These are phyloP conservation scores for Apamea monoglypha DNA, from an alignment of 2,888 invertebrate genomes.

Conservation along the genomic window DNA sequence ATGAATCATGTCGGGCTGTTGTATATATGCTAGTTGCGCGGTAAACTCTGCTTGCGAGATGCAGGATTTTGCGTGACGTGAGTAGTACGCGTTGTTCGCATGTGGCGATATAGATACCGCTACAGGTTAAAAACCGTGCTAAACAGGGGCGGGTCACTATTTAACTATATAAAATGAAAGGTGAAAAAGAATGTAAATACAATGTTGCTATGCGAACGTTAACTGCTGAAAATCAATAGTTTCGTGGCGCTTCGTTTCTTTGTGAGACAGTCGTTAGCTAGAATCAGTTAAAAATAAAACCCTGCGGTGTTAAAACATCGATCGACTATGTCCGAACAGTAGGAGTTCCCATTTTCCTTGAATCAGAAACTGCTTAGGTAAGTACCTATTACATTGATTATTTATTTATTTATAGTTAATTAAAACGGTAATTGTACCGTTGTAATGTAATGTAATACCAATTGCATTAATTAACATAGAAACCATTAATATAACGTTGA, in stretches of 20 bases:
- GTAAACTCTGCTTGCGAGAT: too few relatives aligned
- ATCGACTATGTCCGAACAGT: neutral
- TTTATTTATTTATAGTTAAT: too few relatives aligned
- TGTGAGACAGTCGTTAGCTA: constrained; percentile 8
- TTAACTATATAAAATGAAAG: neutral
- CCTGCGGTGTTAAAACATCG: constrained; percentile 1
- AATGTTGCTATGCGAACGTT: neutral
- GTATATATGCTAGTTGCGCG: too few relatives aligned
- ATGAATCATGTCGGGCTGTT: too few relatives aligned
- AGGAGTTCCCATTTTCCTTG: neutral
- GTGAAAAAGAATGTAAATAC: neutral
- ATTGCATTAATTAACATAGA: too few relatives aligned
- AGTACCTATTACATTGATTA: neutral
- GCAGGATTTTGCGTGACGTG: too few relatives aligned
- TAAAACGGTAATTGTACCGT: too few relatives aligned
- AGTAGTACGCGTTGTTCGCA: too few relatives aligned
- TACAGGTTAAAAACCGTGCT: neutral
- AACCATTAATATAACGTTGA: too few relatives aligned
- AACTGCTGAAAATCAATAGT: constrained; percentile 46
- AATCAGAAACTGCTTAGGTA: neutral
- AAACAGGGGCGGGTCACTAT: neutral
- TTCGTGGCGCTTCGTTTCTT: constrained; percentile 2
- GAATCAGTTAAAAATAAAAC: constrained; percentile 33
- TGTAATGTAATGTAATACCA: too few relatives aligned
- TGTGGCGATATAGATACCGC: too few relatives aligned